Evolutionary conservation across 2,113 vertebrate genomes (phyloP).

Genomic region (Meriones unguiculatus): DNA sequence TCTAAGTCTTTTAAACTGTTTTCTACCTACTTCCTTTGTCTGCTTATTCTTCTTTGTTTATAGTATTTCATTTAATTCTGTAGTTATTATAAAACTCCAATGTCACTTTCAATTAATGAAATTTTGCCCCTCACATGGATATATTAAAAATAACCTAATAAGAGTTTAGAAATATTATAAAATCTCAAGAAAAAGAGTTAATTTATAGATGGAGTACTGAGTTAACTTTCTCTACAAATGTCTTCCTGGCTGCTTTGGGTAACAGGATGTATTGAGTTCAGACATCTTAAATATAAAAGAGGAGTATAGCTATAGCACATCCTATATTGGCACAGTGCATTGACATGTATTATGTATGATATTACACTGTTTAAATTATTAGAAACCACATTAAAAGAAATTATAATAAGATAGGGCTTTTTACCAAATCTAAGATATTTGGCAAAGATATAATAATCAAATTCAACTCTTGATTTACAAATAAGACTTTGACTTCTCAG

Average conservation of each 20-base stretch:
- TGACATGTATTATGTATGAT: slow-evolving; percentile 86
- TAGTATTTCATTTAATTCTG: not conserved
- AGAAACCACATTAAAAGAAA: slow-evolving; percentile 84
- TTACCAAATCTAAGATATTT: slow-evolving; percentile 83
- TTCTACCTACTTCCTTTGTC: not conserved
- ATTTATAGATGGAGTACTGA: slow-evolving; percentile 36
- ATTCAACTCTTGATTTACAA: slow-evolving; percentile 83
- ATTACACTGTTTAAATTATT: slow-evolving; percentile 86
- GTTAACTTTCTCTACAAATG: slow-evolving; percentile 79
- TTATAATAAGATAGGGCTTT: slow-evolving; percentile 84
- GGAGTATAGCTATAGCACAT: slow-evolving; percentile 77
- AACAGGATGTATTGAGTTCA: slow-evolving; percentile 84
- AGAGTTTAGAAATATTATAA: slow-evolving; percentile 55
- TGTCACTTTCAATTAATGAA: slow-evolving; percentile 10
- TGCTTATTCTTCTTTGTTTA: not conserved
- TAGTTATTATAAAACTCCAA: slow-evolving; percentile 6
- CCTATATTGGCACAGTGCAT: slow-evolving; percentile 83
- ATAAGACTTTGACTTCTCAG: slow-evolving; percentile 78
- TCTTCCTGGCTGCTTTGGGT: slow-evolving; percentile 80
- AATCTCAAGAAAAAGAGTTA: slow-evolving; percentile 40
- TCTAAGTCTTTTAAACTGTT: not conserved
- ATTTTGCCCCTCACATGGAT: not conserved
- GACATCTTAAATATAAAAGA: slow-evolving; percentile 84
- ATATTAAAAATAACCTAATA: slow-evolving; percentile 44
- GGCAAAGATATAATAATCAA: slow-evolving; percentile 81